These are phyloP conservation scores for Drosophila histrio DNA, from an alignment of 2,888 invertebrate species.

Conservation along the genomic window DNA sequence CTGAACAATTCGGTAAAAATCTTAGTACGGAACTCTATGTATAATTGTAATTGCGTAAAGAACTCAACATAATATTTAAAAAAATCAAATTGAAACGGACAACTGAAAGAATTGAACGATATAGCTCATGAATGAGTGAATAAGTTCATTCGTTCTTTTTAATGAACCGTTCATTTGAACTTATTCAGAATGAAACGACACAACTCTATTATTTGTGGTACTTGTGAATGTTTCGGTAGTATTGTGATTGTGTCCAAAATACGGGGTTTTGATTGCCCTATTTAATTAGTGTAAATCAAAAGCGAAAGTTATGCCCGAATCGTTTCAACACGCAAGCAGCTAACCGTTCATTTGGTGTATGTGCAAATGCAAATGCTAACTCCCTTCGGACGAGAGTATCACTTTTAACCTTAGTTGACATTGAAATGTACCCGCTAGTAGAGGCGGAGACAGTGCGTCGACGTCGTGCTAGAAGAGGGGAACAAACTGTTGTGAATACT, in stretches of 20 bases:
- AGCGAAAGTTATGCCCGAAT: slow-evolving; percentile 54
- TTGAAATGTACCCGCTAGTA: slow-evolving; percentile 81
- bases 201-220: slow-evolving; percentile 34
- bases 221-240: slow-evolving; percentile 50
- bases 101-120: no score
- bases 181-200: no score
- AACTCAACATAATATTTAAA: no score
- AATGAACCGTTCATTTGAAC: no score
- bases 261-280: slow-evolving; percentile 59
- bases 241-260: slow-evolving; percentile 74
- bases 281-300: slow-evolving; percentile 41
- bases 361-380: slow-evolving; percentile 45
- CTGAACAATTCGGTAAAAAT: no score
- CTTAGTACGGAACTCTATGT: no score
- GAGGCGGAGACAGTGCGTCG: slow-evolving; percentile 57
- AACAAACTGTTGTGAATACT: slow-evolving; percentile 26
- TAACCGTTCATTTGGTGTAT: slow-evolving; percentile 52
- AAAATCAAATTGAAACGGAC: no score
- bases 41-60: no score
- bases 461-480: slow-evolving; percentile 57
- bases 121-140: no score
- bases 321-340: slow-evolving; percentile 41
- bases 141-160: no score
- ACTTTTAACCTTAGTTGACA: slow-evolving; percentile 84
- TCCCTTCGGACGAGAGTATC: slow-evolving; percentile 53